These are phyloP conservation scores for Ferrisia virgata DNA, from an alignment of 2,888 invertebrate genomes.

Conservation along the genomic window DNA sequence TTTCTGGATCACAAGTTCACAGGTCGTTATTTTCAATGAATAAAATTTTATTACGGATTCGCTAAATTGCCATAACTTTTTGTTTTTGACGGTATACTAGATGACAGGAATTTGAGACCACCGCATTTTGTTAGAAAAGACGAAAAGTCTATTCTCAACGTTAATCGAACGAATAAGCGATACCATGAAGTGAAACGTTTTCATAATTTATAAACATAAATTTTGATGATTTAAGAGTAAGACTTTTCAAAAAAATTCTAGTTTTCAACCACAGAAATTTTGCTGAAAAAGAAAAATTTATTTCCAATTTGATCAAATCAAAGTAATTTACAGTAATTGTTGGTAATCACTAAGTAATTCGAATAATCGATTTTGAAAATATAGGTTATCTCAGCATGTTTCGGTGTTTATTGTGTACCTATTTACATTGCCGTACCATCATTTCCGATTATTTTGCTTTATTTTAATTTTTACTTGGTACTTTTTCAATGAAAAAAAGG, in stretches of 20 bases:
- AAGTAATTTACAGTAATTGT: conserved; percentile 1
- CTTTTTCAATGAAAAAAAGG: background rate
- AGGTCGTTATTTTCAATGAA: background rate
- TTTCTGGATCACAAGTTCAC: background rate
- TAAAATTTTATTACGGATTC: background rate
- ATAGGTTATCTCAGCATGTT: background rate
- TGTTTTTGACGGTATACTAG: background rate
- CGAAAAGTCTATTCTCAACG: too few relatives aligned
- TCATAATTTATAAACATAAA: background rate
- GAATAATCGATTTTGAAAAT: background rate
- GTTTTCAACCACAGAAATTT: background rate
- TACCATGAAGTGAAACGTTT: too few relatives aligned
- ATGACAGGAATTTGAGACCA: background rate
- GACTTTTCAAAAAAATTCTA: background rate
- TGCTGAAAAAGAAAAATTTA: background rate
- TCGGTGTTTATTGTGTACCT: background rate
- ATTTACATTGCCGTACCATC: background rate
- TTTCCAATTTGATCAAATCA: background rate
- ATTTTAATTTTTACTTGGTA: background rate
- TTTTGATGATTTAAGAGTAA: background rate
- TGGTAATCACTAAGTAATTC: background rate
- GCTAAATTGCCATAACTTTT: background rate
- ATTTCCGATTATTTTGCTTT: background rate
- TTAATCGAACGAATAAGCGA: too few relatives aligned
- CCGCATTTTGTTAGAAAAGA: too few relatives aligned